Conservation (phyloP, 2,113 vertebrate species). For the Felis catus region F.catus_Fca126_mat1.0 CM031414.1:107377501-107378000, state of each 20-base stretch:
- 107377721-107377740: constrained; percentile 46
- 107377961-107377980: constrained; percentile 65
- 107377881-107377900: too few relatives aligned
- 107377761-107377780: too few relatives aligned
- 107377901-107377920: too few relatives aligned
- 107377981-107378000: constrained; percentile 30
- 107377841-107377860: too few relatives aligned
- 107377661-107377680: constrained; percentile 67
- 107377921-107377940: too few relatives aligned
- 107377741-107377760: too few relatives aligned
- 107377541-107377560: not conserved
- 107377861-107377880: too few relatives aligned
- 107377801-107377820: too few relatives aligned
- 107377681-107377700: constrained; percentile 61
- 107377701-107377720: constrained; percentile 71
- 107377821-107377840: too few relatives aligned
- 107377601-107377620: constrained; percentile 66
- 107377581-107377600: constrained; percentile 74
- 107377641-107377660: constrained; percentile 73
- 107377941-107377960: constrained; percentile 48
- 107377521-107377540: constrained; percentile 7
- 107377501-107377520: constrained; percentile 19
- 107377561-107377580: constrained; percentile 39
- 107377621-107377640: constrained; percentile 50
- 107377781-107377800: too few relatives aligned